Conservation (phyloP, 2,797 vertebrate genomes). For the Clarias pachynema region DNA sequence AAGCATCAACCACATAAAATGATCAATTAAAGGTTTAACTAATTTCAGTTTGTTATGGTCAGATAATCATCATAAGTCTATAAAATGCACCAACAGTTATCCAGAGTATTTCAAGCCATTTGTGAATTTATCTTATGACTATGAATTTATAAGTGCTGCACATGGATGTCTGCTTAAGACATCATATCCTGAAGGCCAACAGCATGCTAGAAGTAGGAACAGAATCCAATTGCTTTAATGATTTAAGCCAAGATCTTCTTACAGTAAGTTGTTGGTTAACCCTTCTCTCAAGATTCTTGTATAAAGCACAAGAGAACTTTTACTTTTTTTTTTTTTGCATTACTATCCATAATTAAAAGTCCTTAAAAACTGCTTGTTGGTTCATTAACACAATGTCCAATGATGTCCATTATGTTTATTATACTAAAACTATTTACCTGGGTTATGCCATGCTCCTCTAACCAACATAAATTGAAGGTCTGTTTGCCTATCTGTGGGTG, state of each 20-base stretch:
- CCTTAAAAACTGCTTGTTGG: neutral
- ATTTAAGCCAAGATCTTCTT: slow-evolving; percentile 73
- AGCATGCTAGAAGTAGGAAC: slow-evolving; percentile 61
- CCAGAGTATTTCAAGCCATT: neutral
- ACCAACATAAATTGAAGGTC: slow-evolving; percentile 21
- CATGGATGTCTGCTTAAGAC: slow-evolving; percentile 66
- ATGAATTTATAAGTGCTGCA: slow-evolving; percentile 11
- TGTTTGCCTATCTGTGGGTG: neutral
- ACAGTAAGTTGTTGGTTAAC: slow-evolving; percentile 59
- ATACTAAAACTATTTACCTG: neutral
- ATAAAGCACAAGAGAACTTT: slow-evolving; percentile 5
- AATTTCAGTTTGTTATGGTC: neutral
- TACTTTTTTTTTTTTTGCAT: neutral
- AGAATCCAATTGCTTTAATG: slow-evolving; percentile 76
- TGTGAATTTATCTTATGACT: neutral
- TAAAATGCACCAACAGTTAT: neutral
- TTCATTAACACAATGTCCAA: neutral
- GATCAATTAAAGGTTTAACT: neutral
- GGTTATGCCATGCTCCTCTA: slow-evolving; percentile 16
- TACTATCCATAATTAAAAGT: neutral
- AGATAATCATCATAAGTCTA: neutral
- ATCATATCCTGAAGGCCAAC: slow-evolving; percentile 68
- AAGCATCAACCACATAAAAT: neutral
- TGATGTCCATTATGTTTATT: neutral
- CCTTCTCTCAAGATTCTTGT: slow-evolving; percentile 33